A percentile compares a stretch with the other conserved stretches of the same genome.
These are phyloP conservation scores for Gasterosteus aculeatus DNA, from an alignment of 2,113 vertebrate species.

Conservation along the genomic window DNA sequence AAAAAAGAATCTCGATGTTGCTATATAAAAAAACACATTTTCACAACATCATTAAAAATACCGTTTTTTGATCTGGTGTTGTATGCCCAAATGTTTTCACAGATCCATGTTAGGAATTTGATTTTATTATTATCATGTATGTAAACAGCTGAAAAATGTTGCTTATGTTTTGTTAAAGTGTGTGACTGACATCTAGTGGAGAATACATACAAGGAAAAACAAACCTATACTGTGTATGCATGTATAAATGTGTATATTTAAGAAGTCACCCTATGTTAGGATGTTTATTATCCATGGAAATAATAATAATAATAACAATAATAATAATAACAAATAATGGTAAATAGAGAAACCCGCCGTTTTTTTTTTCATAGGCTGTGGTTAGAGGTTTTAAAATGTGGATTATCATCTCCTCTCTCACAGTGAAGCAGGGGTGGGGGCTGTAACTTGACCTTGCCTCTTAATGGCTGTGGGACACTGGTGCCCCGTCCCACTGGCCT, in stretches of 20 bases:
- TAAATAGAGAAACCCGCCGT: background rate
- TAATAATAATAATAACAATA: too few species aligned
- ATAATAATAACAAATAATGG: background rate
- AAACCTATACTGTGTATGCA: background rate
- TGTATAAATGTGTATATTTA: background rate
- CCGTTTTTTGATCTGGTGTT: background rate
- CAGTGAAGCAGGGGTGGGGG: constrained; percentile 26
- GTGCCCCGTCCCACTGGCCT: constrained; percentile 66
- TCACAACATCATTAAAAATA: constrained; percentile 10
- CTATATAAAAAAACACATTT: background rate
- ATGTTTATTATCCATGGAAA: background rate
- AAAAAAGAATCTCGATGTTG: background rate
- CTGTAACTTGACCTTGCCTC: constrained; percentile 75
- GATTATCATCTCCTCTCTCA: constrained; percentile 51
- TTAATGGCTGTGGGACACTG: constrained; percentile 67
- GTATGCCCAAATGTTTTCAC: background rate
- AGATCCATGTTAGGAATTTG: background rate
- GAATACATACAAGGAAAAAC: background rate
- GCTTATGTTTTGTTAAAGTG: constrained; percentile 32
- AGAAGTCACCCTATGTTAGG: background rate
- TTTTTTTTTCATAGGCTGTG: background rate
- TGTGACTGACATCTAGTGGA: constrained; percentile 78
- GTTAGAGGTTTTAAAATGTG: constrained; percentile 34
- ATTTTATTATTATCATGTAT: background rate
- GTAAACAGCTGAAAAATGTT: background rate